Base-by-base conservation (phyloP, 2,888 invertebrate species). In the Choristoneura rosaceana region DNA sequence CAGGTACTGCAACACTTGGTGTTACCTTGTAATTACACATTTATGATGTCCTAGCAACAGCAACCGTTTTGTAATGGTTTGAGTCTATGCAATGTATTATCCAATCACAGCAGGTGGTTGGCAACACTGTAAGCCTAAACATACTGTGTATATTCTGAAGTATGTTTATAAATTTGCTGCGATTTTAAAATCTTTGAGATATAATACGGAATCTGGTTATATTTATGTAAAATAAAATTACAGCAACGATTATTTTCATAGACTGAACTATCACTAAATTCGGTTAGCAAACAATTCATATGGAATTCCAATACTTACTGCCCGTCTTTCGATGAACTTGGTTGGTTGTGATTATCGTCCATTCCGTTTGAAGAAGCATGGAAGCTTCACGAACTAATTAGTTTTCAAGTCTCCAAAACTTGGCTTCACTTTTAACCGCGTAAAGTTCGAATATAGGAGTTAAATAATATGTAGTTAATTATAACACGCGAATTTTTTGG, bases 351-450 rank as follows among this genome's bases (percentile, higher is more conserved):
- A 78, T 82, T 84, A 82, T 85, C 85, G 75, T 87, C 90, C 91
- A 92, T 91, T 80, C 83, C 86, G 82, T 80, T 85, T 75, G 84
- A 81, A 76, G 84, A 86, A 87, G 83, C 92, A 92, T 92, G 92
- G 92, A 92, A 91, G 89, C 86, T 87, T 90, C 84, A 90, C 84
- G 82, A 88, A 90, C 45, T 76, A 70, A 74, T 65, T 67, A 67
- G 69, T 62, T 70, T 69, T 45, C 38, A 69, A 62, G 74, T 38
- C 63, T 70, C 41, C 34, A 61, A 69, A 74, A 70, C 62, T 70
- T 70, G 61, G 15, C 47, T 66, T 34, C 73, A 66, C 74, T 64
- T 62, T 70, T 62, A 38, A 45, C 64, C 59, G 33, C 47, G 34
- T 52, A 70, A 67, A 74, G 60, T 70, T 61, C 52, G 43, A 41